Evolutionary conservation across 2,797 vertebrate genomes (phyloP), one percentile per base, ranked within the genome.

Genomic region (Eremophila alpestris): DNA sequence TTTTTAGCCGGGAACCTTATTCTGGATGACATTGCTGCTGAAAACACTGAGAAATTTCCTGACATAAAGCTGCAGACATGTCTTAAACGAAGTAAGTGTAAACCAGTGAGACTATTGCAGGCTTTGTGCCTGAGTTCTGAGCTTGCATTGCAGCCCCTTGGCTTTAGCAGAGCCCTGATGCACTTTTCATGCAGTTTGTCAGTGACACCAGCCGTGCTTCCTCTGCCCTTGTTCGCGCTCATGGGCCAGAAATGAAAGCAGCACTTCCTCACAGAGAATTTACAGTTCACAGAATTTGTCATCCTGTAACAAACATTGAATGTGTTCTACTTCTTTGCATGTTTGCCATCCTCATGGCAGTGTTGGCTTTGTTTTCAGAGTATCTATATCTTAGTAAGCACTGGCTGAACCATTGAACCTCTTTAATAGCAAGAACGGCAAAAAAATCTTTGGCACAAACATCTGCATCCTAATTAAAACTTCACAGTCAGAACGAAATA

Each of bases 11-110:
- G 95, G 54, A 96, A 89, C 76, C 88, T 98, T 56, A 95, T 87
- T 84, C 62, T 91, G 69, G 98, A 98, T 48, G 97, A 97, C 29
- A 55, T 78, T 2, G 13, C 49, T 27, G 18, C 73, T 11, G 97
- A 97, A 86, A 91, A 48, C 24, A 26, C 68, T 21, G 96, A 97
- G 21, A 79, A 36, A 55, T 87, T 85, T 45, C 63, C 82, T 43
- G 97, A 98, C 11, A 15, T 83, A 36, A 95, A 84, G 79, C 80
- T 65, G 48, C 95, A 90, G 73, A 96, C 94, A 59, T 92, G 90
- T 70, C 97, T 92, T 54, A 98, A 97, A 76, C 94, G 97, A 95
- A 22, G 98, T 98, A 94, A 97, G 98, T 97, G 34, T 83, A 56
- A 23, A 89, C 23, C 24, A 56, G 7, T 21, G 40, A 78, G 34